A percentile compares a stretch with the other conserved stretches of the same genome.
phyloP scores from a whole-genome alignment of 2,888 invertebrate species.

The Sinopyrophorus schimmeli region DNA sequence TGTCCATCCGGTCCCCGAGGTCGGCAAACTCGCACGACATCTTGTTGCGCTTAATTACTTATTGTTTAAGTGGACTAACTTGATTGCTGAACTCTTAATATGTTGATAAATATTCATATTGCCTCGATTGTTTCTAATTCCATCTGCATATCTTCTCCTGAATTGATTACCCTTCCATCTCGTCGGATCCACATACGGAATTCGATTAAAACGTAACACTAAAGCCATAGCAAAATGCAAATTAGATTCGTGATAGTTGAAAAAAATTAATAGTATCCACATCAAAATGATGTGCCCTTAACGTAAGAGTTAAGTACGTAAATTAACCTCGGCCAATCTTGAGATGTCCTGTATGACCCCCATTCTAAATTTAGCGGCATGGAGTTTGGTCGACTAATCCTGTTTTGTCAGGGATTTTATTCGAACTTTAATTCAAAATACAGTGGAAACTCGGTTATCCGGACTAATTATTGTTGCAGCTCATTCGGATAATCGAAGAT shows the following conservation, averaged over 20 bases:
- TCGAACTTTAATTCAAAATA: too few species aligned
- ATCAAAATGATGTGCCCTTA: neutral
- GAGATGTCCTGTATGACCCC: slow-evolving; percentile 19
- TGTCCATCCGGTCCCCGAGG: slow-evolving; percentile 46
- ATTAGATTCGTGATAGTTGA: too few species aligned
- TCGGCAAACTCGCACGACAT: slow-evolving; percentile 46
- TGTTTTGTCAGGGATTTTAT: slow-evolving; percentile 12
- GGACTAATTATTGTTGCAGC: too few species aligned
- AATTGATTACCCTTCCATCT: too few species aligned
- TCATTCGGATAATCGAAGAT: too few species aligned
- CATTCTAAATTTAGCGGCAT: slow-evolving; percentile 19
- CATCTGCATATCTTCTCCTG: slow-evolving; percentile 19
- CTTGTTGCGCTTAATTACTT: slow-evolving; percentile 53
- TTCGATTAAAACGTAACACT: too few species aligned
- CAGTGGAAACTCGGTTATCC: too few species aligned
- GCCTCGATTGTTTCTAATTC: slow-evolving; percentile 16
- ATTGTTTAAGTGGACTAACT: slow-evolving; percentile 48
- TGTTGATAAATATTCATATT: slow-evolving; percentile 47
- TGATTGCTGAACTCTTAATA: slow-evolving; percentile 38
- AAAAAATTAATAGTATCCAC: too few species aligned
- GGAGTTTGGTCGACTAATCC: slow-evolving; percentile 17
- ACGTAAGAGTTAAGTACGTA: too few species aligned
- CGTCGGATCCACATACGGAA: too few species aligned
- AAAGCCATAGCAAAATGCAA: too few species aligned
- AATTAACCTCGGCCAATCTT: slow-evolving; percentile 1